phyloP scores from a whole-genome alignment of 2,888 invertebrate genomes.

The Autographa pulchrina region DNA sequence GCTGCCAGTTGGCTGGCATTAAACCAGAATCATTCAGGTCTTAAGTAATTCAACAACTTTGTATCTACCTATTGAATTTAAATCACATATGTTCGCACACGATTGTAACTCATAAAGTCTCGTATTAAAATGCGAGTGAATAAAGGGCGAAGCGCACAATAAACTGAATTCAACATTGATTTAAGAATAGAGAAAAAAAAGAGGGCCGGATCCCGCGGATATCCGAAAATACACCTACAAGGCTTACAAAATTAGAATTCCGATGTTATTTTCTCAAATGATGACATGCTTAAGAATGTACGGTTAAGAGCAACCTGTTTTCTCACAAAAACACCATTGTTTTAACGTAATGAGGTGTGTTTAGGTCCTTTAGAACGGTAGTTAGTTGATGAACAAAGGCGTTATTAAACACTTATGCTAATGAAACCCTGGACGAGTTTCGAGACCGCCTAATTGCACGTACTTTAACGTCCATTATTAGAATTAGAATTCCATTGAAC shows the following conservation, averaged over 20 bases:
- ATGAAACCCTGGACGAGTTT: constrained; percentile 52
- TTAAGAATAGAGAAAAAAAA: constrained; percentile 51
- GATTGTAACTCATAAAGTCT: neutral
- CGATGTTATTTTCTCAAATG: constrained; percentile 46
- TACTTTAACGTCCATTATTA: constrained; percentile 20
- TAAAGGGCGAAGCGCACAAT: constrained; percentile 14
- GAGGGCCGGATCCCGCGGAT: constrained; percentile 55
- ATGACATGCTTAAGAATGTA: constrained; percentile 29
- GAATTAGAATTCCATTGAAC: constrained; percentile 7
- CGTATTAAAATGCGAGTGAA: constrained; percentile 2
- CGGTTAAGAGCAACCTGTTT: constrained; percentile 30
- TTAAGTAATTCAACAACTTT: constrained; percentile 7
- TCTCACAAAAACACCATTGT: constrained; percentile 40
- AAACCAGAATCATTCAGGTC: constrained; percentile 26
- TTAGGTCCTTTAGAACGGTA: constrained; percentile 29
- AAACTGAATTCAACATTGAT: constrained; percentile 40
- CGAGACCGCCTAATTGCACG: constrained; percentile 31
- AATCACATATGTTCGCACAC: neutral
- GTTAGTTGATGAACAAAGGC: constrained; percentile 43
- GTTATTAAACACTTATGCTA: constrained; percentile 46
- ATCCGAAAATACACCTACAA: constrained; percentile 55
- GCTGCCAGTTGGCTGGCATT: constrained; percentile 21
- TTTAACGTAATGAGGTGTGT: constrained; percentile 35
- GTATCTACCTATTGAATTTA: constrained; percentile 19
- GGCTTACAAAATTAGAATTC: constrained; percentile 41